Percentiles rank a stretch among this genome's conserved stretches.
Evolutionary conservation across 2,797 vertebrate genomes (phyloP).

Genomic region (Myripristis murdjan): DNA sequence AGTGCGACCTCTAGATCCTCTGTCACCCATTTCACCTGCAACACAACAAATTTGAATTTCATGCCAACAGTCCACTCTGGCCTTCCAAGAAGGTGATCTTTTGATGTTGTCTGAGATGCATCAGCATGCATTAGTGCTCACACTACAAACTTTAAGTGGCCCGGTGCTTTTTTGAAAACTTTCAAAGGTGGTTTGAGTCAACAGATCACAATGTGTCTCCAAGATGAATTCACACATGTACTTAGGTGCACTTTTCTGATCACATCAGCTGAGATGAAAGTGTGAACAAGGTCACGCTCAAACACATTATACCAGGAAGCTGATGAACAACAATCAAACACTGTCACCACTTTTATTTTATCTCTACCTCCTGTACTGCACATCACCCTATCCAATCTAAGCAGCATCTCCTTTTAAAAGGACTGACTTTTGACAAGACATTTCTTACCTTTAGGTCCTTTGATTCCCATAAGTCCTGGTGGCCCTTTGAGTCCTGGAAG

Average conservation of each 20-base stretch:
- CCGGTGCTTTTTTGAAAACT: too few species aligned
- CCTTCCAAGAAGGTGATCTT: too few species aligned
- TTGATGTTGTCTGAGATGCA: too few species aligned
- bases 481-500: conserved; percentile 97
- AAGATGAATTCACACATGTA: too few species aligned
- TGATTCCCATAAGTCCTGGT: conserved; percentile 88
- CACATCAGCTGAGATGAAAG: too few species aligned
- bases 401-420: background rate
- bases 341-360: background rate
- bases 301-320: background rate
- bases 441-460: conserved; percentile 93
- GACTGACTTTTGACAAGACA: background rate
- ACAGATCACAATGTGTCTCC: too few species aligned
- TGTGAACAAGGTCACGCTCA: background rate
- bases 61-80: too few species aligned
- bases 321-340: background rate
- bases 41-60: background rate
- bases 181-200: too few species aligned
- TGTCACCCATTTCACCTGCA: conserved; percentile 95
- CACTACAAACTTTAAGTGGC: too few species aligned
- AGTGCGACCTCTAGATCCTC: conserved; percentile 92
- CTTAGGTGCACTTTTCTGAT: too few species aligned
- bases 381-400: background rate
- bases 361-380: too few species aligned
- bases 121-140: too few species aligned